Evolutionary conservation across 2,113 vertebrate genomes (phyloP).

Genomic region (Meleagris gallopavo): DNA sequence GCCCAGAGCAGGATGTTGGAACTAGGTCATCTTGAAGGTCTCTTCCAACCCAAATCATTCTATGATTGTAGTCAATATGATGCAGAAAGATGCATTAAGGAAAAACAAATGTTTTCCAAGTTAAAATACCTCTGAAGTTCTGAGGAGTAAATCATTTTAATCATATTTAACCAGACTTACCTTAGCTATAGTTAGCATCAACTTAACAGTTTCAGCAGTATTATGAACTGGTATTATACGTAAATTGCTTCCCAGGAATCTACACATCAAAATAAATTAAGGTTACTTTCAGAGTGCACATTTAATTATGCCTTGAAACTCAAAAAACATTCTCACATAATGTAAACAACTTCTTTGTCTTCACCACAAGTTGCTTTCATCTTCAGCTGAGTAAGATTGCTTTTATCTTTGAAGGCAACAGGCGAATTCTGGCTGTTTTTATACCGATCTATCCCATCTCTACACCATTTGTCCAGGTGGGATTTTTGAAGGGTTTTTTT

Average conservation of each 20-base stretch:
- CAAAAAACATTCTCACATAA: not conserved
- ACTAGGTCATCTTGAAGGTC: not conserved
- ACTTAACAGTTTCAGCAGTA: conserved; percentile 81
- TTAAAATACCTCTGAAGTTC: not conserved
- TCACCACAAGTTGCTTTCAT: not conserved
- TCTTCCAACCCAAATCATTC: not conserved
- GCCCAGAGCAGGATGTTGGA: not conserved
- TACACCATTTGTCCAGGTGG: not conserved
- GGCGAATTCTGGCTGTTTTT: not conserved
- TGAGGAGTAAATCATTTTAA: not conserved
- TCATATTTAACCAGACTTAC: conserved; percentile 72
- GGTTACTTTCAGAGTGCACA: not conserved
- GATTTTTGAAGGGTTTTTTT: conserved; percentile 1
- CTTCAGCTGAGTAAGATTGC: not conserved
- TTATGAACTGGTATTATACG: conserved; percentile 88
- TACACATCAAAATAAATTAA: conserved; percentile 67
- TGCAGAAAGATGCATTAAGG: not conserved
- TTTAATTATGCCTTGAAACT: not conserved
- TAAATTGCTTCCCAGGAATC: conserved; percentile 90
- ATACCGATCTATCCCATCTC: conserved; percentile 18
- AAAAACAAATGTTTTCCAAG: not conserved
- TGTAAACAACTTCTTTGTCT: not conserved
- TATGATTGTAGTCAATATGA: not conserved
- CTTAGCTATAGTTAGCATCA: conserved; percentile 91
- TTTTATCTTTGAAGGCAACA: not conserved